Percentiles rank a stretch among this genome's conserved stretches.
Evolutionary conservation across 1,140 invertebrate species (phyloP).

Genomic region (Drosophila jambulina): DNA sequence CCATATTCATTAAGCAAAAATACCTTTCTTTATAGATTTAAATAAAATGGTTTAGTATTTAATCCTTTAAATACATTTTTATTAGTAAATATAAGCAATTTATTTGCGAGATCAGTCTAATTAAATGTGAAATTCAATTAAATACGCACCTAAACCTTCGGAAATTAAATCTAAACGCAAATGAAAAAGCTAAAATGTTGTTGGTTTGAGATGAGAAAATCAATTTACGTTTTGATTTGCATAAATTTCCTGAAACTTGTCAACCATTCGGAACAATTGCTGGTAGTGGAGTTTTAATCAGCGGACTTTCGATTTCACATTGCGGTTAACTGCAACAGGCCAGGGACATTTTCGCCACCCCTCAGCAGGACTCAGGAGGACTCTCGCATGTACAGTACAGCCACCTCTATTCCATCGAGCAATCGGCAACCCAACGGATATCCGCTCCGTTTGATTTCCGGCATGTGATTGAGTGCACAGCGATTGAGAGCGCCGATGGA

Average conservation of each 20-base stretch:
- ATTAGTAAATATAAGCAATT: background rate
- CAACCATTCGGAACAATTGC: constrained; percentile 27
- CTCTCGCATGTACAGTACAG: background rate
- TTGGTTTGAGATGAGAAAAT: background rate
- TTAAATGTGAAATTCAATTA: background rate
- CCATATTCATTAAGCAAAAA: background rate
- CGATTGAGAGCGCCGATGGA: constrained; percentile 67
- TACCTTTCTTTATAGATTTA: background rate
- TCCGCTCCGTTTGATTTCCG: constrained; percentile 80
- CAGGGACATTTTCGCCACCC: constrained; percentile 11
- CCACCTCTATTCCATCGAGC: constrained; percentile 17
- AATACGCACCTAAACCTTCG: too few species aligned
- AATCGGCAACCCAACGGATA: constrained; percentile 63
- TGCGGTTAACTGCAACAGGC: constrained; percentile 60
- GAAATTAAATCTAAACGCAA: background rate
- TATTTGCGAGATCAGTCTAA: background rate
- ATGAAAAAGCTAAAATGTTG: background rate
- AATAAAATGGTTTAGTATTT: background rate
- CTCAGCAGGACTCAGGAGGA: background rate
- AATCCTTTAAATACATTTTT: background rate
- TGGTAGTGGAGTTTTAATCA: constrained; percentile 72
- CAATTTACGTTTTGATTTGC: constrained; percentile 68
- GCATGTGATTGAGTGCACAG: constrained; percentile 80
- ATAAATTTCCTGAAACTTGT: constrained; percentile 69
- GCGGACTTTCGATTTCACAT: constrained; percentile 77